Percentiles rank a stretch among this genome's conserved stretches.
Conservation (phyloP, 2,888 invertebrate species). For the Anthophora plumipes region DNA sequence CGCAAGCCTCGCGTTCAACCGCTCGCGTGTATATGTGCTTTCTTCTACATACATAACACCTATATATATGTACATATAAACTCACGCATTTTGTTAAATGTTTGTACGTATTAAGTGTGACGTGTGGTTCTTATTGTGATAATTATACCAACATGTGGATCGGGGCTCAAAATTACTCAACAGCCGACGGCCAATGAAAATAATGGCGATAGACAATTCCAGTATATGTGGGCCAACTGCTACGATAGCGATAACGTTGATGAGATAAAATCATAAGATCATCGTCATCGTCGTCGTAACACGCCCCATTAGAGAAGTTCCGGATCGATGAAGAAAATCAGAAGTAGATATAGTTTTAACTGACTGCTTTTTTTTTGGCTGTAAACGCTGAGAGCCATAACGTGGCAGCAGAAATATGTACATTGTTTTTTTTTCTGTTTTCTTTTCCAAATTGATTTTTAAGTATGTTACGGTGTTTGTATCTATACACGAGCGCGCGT, state of each 20-base stretch:
- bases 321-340: constrained; percentile 21
- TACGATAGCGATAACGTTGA: constrained; percentile 7
- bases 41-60: constrained; percentile 67
- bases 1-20: constrained; percentile 17
- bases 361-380: background rate
- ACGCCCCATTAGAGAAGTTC: constrained; percentile 16
- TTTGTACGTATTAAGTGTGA: constrained; percentile 65
- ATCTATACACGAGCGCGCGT: no score
- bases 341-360: background rate
- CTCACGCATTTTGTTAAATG: constrained; percentile 64
- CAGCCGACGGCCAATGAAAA: constrained; percentile 41
- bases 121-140: constrained; percentile 46
- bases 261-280: background rate
- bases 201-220: constrained; percentile 32
- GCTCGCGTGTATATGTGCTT: constrained; percentile 40
- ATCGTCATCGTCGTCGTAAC: background rate
- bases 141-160: constrained; percentile 48
- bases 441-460: background rate
- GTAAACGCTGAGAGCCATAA: constrained; percentile 20
- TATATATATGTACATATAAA: constrained; percentile 71
- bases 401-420: background rate
- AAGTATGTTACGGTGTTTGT: no score
- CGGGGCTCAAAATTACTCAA: constrained; percentile 26
- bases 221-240: constrained; percentile 24
- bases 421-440: background rate